Evolutionary conservation across 2,113 vertebrate genomes (phyloP), one percentile per base, ranked within the genome.

Genomic region (Xiphophorus hellerii): DNA sequence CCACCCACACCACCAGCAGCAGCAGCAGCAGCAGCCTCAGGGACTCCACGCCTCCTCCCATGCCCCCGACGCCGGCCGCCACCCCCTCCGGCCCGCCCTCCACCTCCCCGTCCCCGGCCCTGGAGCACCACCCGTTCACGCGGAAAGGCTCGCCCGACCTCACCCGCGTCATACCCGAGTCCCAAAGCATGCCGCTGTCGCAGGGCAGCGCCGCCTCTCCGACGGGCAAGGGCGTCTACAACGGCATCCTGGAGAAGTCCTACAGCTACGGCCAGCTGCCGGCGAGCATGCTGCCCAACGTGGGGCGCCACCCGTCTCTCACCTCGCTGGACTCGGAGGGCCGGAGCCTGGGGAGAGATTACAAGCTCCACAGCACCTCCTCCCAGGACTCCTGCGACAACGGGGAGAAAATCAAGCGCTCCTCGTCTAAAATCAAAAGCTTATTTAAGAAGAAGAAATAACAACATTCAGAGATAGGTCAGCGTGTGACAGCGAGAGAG

Each of bases 201-300:
- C 95, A 77, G 68, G 85, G 88, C n/a, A 35, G 4, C 33, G 60
- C 11, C 6, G n/a, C 42, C 35, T 63, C 88, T 30, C 75, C 30
- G 8, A 66, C 95, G 31, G 95, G 95, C 12, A 96, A 96, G 87
- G 88, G 89, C 64, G 87, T 96, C 80, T 97, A 98, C 93, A 99
- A 99, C 33, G 97, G 98, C 90, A 95, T 97, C 86, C 88, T 99
- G 94, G 98, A 99, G 94, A 99, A 99, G 87, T 98, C 97, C 60
- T 97, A 96, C 93, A 99, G 97, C 94, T 96, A 97, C 92, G 95
- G 96, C 89, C 96, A 98, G 89, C 95, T 99, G 86, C 96, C 96
- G 1, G 89, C 95, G 15, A 93, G 86, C 93, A 91, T 91, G 92
- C 79, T 90, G 72, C 86, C 95, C 77, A 92, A 94, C 20, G 97